Percentiles rank a stretch among this genome's conserved stretches.
Conservation (phyloP, 2,113 vertebrate species). For the Phaetusa simplex region DNA sequence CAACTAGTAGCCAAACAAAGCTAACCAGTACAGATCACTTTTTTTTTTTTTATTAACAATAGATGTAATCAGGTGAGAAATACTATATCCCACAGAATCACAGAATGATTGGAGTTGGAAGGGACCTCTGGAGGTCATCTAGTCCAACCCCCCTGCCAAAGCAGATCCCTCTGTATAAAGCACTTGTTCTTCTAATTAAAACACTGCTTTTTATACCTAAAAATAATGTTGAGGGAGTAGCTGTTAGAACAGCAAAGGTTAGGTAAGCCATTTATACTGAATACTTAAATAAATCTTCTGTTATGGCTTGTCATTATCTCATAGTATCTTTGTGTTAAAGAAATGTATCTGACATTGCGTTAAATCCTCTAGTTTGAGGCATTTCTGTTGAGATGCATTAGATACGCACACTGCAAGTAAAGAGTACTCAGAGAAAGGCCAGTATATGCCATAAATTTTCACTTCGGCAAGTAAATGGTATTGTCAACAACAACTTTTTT, state of each 20-base stretch:
- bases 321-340: background rate
- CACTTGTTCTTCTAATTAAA: background rate
- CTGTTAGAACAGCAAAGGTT: background rate
- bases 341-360: background rate
- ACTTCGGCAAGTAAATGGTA: background rate
- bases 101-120: no score
- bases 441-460: background rate
- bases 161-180: background rate
- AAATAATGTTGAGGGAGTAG: background rate
- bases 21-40: background rate
- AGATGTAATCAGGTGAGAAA: background rate
- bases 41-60: no score
- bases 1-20: background rate
- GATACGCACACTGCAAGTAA: background rate
- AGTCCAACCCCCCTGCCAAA: no score
- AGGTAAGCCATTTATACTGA: background rate
- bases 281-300: background rate
- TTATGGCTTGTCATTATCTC: background rate
- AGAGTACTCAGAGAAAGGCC: background rate
- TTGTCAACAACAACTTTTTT: background rate
- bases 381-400: background rate
- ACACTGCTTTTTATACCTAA: background rate
- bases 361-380: background rate
- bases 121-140: no score
- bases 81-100: background rate